Evolutionary conservation across 2,888 invertebrate genomes (phyloP).

Genomic region (Rotaria sp.): DNA sequence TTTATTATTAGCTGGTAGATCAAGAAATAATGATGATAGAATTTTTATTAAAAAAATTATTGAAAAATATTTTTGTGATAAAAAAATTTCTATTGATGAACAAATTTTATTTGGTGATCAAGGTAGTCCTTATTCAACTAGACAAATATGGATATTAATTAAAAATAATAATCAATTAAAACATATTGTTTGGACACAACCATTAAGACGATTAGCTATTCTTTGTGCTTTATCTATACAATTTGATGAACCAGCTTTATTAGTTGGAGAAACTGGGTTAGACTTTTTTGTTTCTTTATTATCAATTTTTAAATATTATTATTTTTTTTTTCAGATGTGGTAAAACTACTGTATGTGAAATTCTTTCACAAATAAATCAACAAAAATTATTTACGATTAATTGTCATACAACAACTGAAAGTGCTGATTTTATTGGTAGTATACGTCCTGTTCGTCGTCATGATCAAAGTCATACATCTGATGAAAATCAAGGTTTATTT

Average conservation of each 20-base stretch:
- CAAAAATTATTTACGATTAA: constrained; percentile 74
- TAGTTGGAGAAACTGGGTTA: constrained; percentile 86
- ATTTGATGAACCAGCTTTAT: constrained; percentile 83
- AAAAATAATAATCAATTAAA: constrained; percentile 58
- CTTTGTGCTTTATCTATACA: constrained; percentile 68
- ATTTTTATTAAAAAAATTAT: constrained; percentile 63
- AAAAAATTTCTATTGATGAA: constrained; percentile 29
- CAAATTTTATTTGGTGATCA: constrained; percentile 29
- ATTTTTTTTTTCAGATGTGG: constrained; percentile 66
- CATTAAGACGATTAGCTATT: constrained; percentile 69
- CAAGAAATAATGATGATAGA: constrained; percentile 74
- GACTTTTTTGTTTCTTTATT: constrained; percentile 31
- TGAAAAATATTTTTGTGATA: constrained; percentile 70
- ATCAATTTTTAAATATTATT: background rate
- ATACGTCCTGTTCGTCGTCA: constrained; percentile 73
- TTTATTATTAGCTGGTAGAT: constrained; percentile 82
- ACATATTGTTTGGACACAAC: constrained; percentile 87
- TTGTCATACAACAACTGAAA: constrained; percentile 97
- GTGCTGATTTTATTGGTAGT: constrained; percentile 91
- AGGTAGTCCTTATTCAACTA: background rate
- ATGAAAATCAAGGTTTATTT: constrained; percentile 61
- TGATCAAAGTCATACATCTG: constrained; percentile 2
- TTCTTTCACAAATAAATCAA: constrained; percentile 66
- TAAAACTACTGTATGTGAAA: constrained; percentile 88
- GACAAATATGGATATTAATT: constrained; percentile 38